Evolutionary conservation across 35 echinoderm and acorn worm species (phyloP).

Genomic region (Apostichopus californicus): DNA sequence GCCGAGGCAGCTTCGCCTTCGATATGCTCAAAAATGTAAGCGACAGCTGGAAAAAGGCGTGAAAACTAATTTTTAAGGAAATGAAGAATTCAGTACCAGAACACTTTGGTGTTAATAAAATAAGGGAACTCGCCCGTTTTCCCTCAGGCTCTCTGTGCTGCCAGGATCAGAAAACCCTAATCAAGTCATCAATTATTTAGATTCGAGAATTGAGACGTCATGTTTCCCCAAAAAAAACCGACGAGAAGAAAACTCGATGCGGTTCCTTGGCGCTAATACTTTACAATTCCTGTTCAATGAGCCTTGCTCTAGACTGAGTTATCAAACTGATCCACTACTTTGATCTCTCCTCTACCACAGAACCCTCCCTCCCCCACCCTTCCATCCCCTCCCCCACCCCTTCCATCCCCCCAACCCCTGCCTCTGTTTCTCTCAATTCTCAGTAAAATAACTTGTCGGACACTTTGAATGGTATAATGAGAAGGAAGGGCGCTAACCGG

Average conservation of each 20-base stretch:
- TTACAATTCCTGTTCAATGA: too few species aligned
- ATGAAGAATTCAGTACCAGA: conserved; percentile 40
- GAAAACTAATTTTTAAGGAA: conserved; percentile 52
- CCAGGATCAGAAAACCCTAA: background rate
- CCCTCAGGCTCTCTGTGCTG: conserved; percentile 4
- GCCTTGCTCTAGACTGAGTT: too few species aligned
- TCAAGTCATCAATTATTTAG: conserved; percentile 37
- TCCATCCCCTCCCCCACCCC: too few species aligned
- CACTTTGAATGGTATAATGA: too few species aligned
- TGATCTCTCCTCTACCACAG: too few species aligned
- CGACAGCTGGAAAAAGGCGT: conserved; percentile 39
- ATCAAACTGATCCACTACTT: too few species aligned
- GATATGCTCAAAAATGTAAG: conserved; percentile 1
- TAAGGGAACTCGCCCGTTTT: conserved; percentile 2
- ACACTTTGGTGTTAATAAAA: conserved; percentile 45
- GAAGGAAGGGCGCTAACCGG: too few species aligned
- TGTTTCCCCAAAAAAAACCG: background rate
- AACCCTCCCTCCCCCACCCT: too few species aligned
- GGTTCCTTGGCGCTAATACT: too few species aligned
- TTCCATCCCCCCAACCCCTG: too few species aligned
- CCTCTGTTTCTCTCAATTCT: too few species aligned
- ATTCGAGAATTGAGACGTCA: conserved; percentile 20
- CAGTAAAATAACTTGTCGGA: too few species aligned
- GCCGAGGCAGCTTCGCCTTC: background rate
- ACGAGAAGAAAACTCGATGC: background rate